Base-by-base conservation (phyloP, 1,140 invertebrate species). In the Drosophila santomea region DNA sequence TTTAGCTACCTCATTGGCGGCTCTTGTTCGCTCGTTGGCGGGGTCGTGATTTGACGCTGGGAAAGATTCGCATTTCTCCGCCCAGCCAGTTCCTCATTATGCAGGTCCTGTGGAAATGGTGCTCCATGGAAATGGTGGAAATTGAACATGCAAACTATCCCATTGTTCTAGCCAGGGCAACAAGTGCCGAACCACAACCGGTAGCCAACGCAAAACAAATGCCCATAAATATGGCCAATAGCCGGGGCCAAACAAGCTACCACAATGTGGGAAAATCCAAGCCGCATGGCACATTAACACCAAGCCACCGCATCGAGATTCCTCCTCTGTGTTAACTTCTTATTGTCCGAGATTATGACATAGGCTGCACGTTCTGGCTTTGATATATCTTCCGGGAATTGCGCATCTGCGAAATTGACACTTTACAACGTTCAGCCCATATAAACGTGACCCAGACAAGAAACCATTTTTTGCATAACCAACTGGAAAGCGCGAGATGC, bases 1-100 rank as follows among this genome's bases (percentile, higher is more conserved):
- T 89, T 89, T 89, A 89, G 84, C 84, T 89, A 89, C 84, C 84
- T 88, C 83, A 89, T 88, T 89, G 83, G 84, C 83, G 84, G 84
- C 83, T 80, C 72, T 89, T 82, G 81, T 71, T 80, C 67, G 60
- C 80, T 79, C 71, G 74, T 80, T 81, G 66, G 61, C 69, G 58
- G 43, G 32, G 44, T 78, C 55, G 60, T 63, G 60, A 60, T 63
- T 63, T 28, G 14, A 11, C 17, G 57, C 50, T 60, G 62, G 51
- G 56, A 77, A 77, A 60, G 50, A 66, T 41, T 75, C 55, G 54
- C 69, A 73, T 51, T 64, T 76, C 48, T 52, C n/a, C 48, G 12
- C n/a, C 17, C 10, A 15, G 10, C 38, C 28, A 23, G 41, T 36
- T 43, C 52, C 66, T 78, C 64, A 88, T 88, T 69, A 77, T 77